Base-by-base conservation (phyloP, 1,140 invertebrate species). In the Berghia stephanieae region DNA sequence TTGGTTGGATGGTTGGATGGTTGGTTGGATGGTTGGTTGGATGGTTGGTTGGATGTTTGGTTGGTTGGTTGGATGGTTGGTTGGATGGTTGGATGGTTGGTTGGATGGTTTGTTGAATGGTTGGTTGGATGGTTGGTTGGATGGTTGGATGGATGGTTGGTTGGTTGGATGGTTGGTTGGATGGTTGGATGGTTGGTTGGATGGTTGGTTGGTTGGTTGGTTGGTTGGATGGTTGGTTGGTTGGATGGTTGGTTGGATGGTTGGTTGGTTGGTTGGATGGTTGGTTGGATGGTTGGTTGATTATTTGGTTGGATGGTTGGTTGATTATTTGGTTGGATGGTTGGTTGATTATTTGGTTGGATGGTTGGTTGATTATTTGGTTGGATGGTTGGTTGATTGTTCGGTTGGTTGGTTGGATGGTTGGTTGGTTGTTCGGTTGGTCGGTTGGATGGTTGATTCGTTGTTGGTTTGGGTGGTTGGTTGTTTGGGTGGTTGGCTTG, bases 211-310 rank as follows among this genome's bases (percentile, higher is more conserved):
- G 10, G 57, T 31, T 63, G 27, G 10, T 63, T 63, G 10, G 10
- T 63, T 63, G 27, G 57, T 63, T 63, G 57, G 10, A 24, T 63
- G 57, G 27, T 63, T 63, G 57, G 57, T 63, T 16, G 57, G 57
- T 63, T 63, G 10, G 18, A 24, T 31, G 27, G 57, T 63, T 63
- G 57, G 10, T 63, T 63, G 10, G 57, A 24, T 63, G 10, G 57
- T 63, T 63, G 57, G 57, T 63, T 63, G n/a, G n/a, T n/a, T n/a
- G n/a, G n/a, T n/a, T n/a, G n/a, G n/a, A n/a, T n/a, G n/a, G n/a
- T n/a, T n/a, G n/a, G n/a, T n/a, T n/a, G n/a, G n/a, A n/a, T n/a
- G n/a, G n/a, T n/a, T n/a, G n/a, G n/a, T n/a, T n/a, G n/a, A n/a
- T n/a, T n/a, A n/a, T n/a, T n/a, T n/a, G n/a, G n/a, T n/a, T n/a